Percentiles rank a stretch among this genome's conserved stretches.
Conservation (phyloP, 1,140 invertebrate species). For the Lanistes nyassanus region DNA sequence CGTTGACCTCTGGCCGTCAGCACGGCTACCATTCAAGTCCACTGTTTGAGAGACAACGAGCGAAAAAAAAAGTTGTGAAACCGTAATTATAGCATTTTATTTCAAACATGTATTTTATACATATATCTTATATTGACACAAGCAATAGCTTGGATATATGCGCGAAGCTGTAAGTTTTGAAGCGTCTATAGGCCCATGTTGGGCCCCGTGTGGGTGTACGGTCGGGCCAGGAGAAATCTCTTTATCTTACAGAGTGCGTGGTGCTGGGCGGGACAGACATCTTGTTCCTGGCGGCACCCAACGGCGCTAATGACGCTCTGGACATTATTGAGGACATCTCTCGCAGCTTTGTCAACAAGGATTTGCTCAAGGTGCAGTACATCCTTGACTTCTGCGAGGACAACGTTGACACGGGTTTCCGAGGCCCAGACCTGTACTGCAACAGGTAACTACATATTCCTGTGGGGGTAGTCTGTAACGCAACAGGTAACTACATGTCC, state of each 20-base stretch:
- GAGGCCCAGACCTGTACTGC: slow-evolving; percentile 22
- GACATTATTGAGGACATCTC: slow-evolving; percentile 21
- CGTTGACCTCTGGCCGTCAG: too few species aligned
- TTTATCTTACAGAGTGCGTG: slow-evolving; percentile 15
- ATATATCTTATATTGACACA: too few species aligned
- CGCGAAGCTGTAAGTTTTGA: not conserved
- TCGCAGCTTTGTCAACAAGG: not conserved
- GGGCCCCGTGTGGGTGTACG: too few species aligned
- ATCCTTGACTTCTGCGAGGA: slow-evolving; percentile 24
- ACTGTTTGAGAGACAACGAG: too few species aligned
- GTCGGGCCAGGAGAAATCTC: not conserved
- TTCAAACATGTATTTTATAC: too few species aligned
- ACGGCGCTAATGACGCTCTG: slow-evolving; percentile 21
- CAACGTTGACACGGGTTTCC: slow-evolving; percentile 9
- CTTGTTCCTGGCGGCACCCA: slow-evolving; percentile 31
- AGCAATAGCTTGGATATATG: not conserved
- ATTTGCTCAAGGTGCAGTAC: slow-evolving; percentile 15
- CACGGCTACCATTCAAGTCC: too few species aligned
- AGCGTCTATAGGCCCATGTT: not conserved
- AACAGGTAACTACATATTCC: slow-evolving; percentile 15
- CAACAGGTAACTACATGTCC: too few species aligned
- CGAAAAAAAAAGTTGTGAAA: too few species aligned
- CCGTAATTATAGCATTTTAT: too few species aligned
- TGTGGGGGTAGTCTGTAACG: not conserved
- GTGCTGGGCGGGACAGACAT: slow-evolving; percentile 20